A percentile compares a stretch with the other conserved stretches of the same genome.
Conservation (phyloP, 2,797 vertebrate species). For the Esox masquinongy region DNA sequence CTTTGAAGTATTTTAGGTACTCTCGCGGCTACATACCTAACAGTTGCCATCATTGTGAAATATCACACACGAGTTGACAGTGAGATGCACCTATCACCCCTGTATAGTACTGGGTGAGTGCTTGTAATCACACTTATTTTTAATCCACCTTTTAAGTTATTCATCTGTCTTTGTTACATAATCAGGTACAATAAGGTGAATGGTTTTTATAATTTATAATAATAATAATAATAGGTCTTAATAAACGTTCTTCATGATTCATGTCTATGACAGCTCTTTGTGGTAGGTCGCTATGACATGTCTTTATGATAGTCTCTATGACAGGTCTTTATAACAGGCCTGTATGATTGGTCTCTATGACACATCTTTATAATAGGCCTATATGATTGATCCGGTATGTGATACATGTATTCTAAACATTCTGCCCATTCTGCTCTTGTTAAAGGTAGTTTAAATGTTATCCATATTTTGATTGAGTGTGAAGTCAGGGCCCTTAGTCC, state of each 20-base stretch:
- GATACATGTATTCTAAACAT: not conserved
- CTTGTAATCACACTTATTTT: not conserved
- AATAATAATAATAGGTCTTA: not conserved
- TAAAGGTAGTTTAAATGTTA: not conserved
- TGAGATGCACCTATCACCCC: constrained; percentile 38
- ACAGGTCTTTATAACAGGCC: not conserved
- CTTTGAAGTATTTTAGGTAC: constrained; percentile 85
- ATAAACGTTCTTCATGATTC: not conserved
- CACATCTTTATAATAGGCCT: not conserved
- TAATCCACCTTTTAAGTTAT: not conserved
- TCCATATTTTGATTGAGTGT: not conserved
- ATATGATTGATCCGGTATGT: not conserved
- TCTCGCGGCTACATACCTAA: constrained; percentile 88
- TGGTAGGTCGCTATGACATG: not conserved
- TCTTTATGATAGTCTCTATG: too few relatives aligned
- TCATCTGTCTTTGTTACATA: not conserved
- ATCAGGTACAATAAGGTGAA: not conserved
- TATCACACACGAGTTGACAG: constrained; percentile 75
- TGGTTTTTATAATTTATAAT: not conserved
- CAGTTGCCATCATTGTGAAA: constrained; percentile 80
- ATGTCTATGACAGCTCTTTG: not conserved
- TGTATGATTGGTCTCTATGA: not conserved
- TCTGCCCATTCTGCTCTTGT: not conserved
- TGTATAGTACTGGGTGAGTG: constrained; percentile 73
- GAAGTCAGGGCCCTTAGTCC: not conserved